Evolutionary conservation across 2,888 invertebrate species (phyloP).

Genomic region (Leucozona laternaria): DNA sequence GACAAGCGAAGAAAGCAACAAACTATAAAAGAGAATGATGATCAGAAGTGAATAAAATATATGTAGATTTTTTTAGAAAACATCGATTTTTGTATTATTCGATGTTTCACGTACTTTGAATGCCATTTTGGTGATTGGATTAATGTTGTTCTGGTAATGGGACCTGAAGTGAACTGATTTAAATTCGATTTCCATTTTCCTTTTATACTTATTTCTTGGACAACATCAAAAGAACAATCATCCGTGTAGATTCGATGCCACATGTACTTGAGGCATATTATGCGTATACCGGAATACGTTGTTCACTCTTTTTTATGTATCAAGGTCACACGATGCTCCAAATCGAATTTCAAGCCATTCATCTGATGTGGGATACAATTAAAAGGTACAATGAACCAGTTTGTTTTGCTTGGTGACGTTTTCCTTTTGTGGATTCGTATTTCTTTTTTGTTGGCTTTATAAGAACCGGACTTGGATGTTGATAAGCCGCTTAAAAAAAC

Average conservation of each 20-base stretch:
- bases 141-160: conserved; percentile 59
- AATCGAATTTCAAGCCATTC: conserved; percentile 58
- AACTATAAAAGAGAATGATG: conserved; percentile 76
- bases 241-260: background rate
- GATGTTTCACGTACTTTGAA: conserved; percentile 77
- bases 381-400: conserved; percentile 60
- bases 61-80: background rate
- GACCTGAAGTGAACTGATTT: conserved; percentile 70
- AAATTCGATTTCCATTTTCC: conserved; percentile 42
- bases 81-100: background rate
- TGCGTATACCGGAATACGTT: conserved; percentile 13
- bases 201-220: conserved; percentile 58
- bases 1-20: conserved; percentile 79
- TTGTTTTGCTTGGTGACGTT: conserved; percentile 24
- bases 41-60: conserved; percentile 9
- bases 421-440: conserved; percentile 3
- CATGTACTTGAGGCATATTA: background rate
- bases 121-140: conserved; percentile 76
- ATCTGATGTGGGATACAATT: conserved; percentile 15
- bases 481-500: conserved; percentile 38
- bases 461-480: conserved; percentile 44
- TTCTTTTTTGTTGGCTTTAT: conserved; percentile 17
- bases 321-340: conserved; percentile 71
- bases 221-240: conserved; percentile 12
- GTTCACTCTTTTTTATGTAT: conserved; percentile 1